Evolutionary conservation across 2,888 invertebrate species (phyloP).

Genomic region (Carpatolechia fugitivella): DNA sequence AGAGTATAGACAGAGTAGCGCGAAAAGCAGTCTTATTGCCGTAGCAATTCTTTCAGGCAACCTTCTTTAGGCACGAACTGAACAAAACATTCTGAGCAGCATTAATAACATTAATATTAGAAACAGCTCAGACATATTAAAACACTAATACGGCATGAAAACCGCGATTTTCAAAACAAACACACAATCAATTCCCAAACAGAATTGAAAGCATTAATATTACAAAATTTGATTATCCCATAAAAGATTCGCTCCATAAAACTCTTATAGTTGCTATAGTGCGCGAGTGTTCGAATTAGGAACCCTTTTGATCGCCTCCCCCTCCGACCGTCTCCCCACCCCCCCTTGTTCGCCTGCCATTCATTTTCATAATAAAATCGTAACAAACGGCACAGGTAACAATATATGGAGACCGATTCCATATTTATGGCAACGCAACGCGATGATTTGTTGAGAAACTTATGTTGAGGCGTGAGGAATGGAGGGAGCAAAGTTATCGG

Average conservation of each 20-base stretch:
- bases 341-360: slow-evolving; percentile 59
- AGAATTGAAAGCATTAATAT: slow-evolving; percentile 73
- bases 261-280: slow-evolving; percentile 73
- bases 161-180: slow-evolving; percentile 15
- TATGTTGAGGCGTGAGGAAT: slow-evolving; percentile 46
- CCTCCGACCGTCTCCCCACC: slow-evolving; percentile 16
- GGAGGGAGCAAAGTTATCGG: background rate
- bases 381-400: slow-evolving; percentile 77
- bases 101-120: too few relatives aligned
- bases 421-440: slow-evolving; percentile 69
- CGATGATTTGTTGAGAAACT: slow-evolving; percentile 65
- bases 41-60: too few relatives aligned
- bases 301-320: slow-evolving; percentile 71
- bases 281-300: slow-evolving; percentile 75
- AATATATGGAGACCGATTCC: slow-evolving; percentile 74
- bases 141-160: slow-evolving; percentile 13
- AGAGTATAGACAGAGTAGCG: too few relatives aligned
- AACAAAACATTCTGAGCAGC: too few relatives aligned
- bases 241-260: slow-evolving; percentile 78
- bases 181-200: slow-evolving; percentile 58
- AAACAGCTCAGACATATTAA: slow-evolving; percentile 3
- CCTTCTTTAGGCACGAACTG: too few relatives aligned
- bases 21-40: too few relatives aligned
- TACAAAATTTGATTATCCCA: slow-evolving; percentile 79
- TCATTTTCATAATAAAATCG: slow-evolving; percentile 80